A percentile compares a stretch with the other conserved stretches of the same genome.
phyloP scores from a whole-genome alignment of 1,140 invertebrate genomes.

The Armadillidium nasatum region DNA sequence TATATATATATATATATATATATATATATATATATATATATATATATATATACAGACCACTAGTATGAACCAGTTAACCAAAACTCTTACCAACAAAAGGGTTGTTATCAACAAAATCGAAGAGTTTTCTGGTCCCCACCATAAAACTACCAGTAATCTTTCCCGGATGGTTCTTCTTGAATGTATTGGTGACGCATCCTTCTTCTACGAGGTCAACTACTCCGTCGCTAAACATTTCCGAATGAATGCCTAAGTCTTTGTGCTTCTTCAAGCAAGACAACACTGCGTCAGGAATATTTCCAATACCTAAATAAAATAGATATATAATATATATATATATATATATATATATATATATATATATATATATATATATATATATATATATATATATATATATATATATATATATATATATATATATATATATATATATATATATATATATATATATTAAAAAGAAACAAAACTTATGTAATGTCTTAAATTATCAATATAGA shows the following conservation, averaged over 20 bases:
- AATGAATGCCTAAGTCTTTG: conserved; percentile 88
- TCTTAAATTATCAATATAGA: too few species aligned
- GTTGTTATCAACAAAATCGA: conserved; percentile 90
- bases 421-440: too few species aligned
- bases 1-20: conserved; percentile 1
- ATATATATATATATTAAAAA: too few species aligned
- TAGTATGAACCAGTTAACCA: too few species aligned
- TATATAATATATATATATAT: too few species aligned
- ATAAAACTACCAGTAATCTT: conserved; percentile 82
- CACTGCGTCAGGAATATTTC: conserved; percentile 86
- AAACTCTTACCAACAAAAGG: conserved; percentile 68
- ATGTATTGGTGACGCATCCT: conserved; percentile 80
- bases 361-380: too few species aligned
- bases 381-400: too few species aligned
- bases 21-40: conserved; percentile 11
- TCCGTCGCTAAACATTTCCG: conserved; percentile 89
- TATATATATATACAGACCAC: too few species aligned
- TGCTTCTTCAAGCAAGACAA: conserved; percentile 70
- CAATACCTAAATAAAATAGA: too few species aligned
- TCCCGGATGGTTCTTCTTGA: conserved; percentile 73
- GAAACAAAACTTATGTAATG: too few species aligned
- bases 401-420: too few species aligned
- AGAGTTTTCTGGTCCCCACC: conserved; percentile 76
- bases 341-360: too few species aligned
- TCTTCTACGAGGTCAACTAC: conserved; percentile 77